These are phyloP conservation scores for Dipodomys merriami DNA, from an alignment of 2,113 vertebrate genomes.

Conservation along the genomic window DNA sequence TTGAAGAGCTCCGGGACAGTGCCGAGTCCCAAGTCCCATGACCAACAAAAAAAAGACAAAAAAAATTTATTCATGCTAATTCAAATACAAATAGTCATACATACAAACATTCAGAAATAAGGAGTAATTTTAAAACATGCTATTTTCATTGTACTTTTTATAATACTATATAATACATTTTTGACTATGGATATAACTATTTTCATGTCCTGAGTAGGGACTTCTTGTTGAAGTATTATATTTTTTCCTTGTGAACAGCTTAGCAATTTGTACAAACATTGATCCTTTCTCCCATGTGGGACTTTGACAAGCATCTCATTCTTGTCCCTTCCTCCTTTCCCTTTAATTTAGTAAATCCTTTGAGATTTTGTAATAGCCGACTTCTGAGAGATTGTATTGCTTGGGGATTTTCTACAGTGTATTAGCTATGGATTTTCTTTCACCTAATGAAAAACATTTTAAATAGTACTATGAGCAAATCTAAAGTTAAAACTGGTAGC, in stretches of 20 bases:
- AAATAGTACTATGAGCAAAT: not conserved
- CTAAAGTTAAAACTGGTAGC: not conserved
- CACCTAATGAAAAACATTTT: slow-evolving; percentile 46
- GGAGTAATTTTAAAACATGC: slow-evolving; percentile 59
- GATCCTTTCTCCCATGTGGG: slow-evolving; percentile 46
- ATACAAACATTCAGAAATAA: not conserved
- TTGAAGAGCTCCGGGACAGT: too few species aligned
- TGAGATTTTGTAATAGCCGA: slow-evolving; percentile 45
- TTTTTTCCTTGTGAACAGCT: not conserved
- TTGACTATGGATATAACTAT: not conserved
- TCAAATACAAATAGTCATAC: too few species aligned
- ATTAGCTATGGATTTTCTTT: slow-evolving; percentile 45
- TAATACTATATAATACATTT: too few species aligned
- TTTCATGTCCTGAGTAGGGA: not conserved
- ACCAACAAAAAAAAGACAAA: too few species aligned
- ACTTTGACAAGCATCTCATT: slow-evolving; percentile 34
- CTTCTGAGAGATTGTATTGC: not conserved
- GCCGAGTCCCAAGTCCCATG: too few species aligned
- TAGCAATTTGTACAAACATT: slow-evolving; percentile 25
- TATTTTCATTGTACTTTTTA: too few species aligned
- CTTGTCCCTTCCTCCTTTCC: slow-evolving; percentile 17
- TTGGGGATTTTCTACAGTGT: slow-evolving; percentile 29
- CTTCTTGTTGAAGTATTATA: not conserved
- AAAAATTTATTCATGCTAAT: too few species aligned
- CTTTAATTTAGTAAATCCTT: slow-evolving; percentile 59